Conservation (phyloP, 1,140 invertebrate species). For the Euura saliciscinereae region DNA sequence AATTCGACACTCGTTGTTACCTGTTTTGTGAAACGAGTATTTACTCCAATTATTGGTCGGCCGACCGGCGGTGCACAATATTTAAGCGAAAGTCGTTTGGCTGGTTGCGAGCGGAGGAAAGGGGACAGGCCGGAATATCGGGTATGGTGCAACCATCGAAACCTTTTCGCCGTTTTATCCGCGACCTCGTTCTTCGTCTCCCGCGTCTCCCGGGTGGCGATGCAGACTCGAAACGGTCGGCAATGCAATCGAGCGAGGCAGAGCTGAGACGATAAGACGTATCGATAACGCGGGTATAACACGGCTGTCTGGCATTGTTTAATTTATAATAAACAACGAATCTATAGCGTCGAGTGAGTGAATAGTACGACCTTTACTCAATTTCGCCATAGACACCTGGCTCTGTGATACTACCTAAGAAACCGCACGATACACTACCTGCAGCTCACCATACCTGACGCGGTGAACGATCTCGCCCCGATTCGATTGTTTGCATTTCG, state of each 20-base stretch:
- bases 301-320: not conserved
- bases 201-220: not conserved
- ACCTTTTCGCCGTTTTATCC: not conserved
- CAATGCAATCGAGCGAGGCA: not conserved
- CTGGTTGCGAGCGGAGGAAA: not conserved
- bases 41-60: not conserved
- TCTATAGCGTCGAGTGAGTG: not conserved
- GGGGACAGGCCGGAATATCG: not conserved
- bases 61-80: not conserved
- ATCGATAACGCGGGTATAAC: not conserved
- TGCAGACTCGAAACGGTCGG: not conserved
- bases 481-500: slow-evolving; percentile 52
- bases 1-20: not conserved
- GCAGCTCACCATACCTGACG: not conserved
- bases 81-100: not conserved
- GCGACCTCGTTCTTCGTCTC: not conserved
- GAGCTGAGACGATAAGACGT: not conserved
- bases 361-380: not conserved
- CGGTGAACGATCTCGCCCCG: not conserved
- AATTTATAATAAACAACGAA: not conserved
- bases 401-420: not conserved
- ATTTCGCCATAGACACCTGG: slow-evolving; percentile 1
- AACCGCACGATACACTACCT: not conserved
- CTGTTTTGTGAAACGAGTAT: not conserved
- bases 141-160: not conserved